phyloP scores from a whole-genome alignment of 1,140 invertebrate genomes.

The Aphelenchoides besseyi region DNA sequence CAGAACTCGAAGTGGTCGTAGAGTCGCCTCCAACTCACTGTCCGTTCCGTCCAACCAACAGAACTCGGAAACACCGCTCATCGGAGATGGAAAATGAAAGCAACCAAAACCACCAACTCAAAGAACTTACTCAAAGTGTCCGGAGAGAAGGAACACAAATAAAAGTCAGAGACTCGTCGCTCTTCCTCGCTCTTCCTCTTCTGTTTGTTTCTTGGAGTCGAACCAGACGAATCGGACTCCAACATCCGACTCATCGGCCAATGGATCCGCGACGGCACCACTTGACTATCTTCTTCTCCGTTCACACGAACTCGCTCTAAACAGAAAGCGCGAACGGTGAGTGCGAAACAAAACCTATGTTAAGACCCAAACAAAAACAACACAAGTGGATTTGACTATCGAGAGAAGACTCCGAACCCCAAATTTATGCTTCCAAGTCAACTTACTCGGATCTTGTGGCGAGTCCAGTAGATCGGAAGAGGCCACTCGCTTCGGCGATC shows the following conservation, averaged over 20 bases:
- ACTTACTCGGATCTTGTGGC: not conserved
- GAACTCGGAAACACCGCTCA: too few relatives aligned
- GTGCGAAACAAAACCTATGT: not conserved
- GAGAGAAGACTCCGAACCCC: too few relatives aligned
- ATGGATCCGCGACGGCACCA: not conserved
- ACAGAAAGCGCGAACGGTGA: not conserved
- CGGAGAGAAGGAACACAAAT: too few relatives aligned
- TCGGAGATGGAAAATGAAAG: not conserved
- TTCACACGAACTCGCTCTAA: not conserved
- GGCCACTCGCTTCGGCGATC: not conserved
- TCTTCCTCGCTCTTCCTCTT: too few relatives aligned
- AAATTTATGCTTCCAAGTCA: too few relatives aligned
- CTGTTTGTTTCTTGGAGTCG: too few relatives aligned
- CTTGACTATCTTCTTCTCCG: not conserved
- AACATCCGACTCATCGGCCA: too few relatives aligned
- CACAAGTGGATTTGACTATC: too few relatives aligned
- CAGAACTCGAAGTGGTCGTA: not conserved
- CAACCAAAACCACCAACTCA: not conserved
- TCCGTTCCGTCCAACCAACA: not conserved
- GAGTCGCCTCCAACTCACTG: not conserved
- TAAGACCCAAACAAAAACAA: not conserved
- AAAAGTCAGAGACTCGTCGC: too few relatives aligned
- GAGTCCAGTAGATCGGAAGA: not conserved
- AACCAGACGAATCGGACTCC: too few relatives aligned
- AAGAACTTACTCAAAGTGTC: too few relatives aligned